Evolutionary conservation across 2,113 vertebrate genomes (phyloP).

Genomic region (Caloenas nicobarica): DNA sequence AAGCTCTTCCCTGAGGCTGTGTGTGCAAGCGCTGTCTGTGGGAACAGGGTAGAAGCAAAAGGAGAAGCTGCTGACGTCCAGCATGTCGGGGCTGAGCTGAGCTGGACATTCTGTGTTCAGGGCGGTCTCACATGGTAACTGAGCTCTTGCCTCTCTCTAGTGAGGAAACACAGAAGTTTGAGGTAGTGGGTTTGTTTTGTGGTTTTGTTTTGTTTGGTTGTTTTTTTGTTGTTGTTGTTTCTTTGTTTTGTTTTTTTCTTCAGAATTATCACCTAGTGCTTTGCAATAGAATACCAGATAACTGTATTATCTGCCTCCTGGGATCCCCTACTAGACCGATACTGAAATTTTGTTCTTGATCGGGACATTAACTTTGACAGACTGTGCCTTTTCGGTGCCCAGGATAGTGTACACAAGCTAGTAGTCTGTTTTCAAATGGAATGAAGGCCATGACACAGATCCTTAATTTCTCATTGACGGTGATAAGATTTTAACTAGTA

Average conservation of each 20-base stretch:
- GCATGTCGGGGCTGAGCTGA: rapidly evolving
- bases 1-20: background rate
- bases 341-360: background rate
- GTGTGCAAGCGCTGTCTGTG: rapidly evolving
- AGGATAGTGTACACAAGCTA: background rate
- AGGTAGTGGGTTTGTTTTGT: background rate
- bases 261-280: background rate
- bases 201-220: too few relatives aligned
- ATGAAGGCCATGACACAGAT: background rate
- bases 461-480: background rate
- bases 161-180: background rate
- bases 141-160: background rate
- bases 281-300: background rate
- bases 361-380: background rate
- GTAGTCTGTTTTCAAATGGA: background rate
- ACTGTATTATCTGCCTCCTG: background rate
- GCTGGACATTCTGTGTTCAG: background rate
- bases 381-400: background rate
- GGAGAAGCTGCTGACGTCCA: background rate
- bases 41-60: background rate
- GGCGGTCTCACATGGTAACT: background rate
- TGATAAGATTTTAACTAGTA: background rate
- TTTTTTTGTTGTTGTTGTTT: too few relatives aligned
- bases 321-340: background rate
- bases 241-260: background rate